Evolutionary conservation across 2,888 invertebrate species (phyloP), one percentile per base, ranked within the genome.

Genomic region (Apamea epomidion): DNA sequence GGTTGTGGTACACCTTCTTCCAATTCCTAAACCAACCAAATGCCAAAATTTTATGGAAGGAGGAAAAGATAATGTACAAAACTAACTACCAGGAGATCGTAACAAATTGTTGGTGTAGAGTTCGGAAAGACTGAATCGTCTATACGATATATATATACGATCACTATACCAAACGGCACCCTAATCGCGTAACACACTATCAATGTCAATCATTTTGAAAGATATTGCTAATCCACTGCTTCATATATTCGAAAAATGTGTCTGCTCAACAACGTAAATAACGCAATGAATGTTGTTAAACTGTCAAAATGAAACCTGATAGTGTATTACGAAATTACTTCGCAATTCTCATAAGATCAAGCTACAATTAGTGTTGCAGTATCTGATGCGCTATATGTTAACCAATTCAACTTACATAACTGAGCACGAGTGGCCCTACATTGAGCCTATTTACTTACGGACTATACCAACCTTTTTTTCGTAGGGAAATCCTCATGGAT

Each of bases 21-120:
- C 8, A 96, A 80, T 83, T 95, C 96, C 96, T 96, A 82, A 29
- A 83, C 64, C 64, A 74, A 76, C 48, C 45, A 29, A 48, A 69
- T 54, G 16, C 4, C 18, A 54, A 54, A 54, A 45, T 54, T 2
- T 70, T 48, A 48, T 12, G 18, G 16, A 65, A 25, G 37, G 6
- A 65, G 12, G 6, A 37, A 37, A 65, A 25, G 4, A 37, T 21
- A 65, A 65, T 16, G 48, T 14, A 48, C 16, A 48, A 48, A 48
- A 42, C 6, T 1, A 29, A 58, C 29, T 16, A 58, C 10, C n/a
- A 58, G 21, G n/a, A 42, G 18, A 25, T 42, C 45, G 18, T 48
- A 21, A 45, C n/a, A 7, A 67, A 5, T 42, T 16, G 21, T 37
- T 62, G n/a, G 21, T 72, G 58, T 42, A n/a, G 29, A 45, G 21